phyloP scores from a whole-genome alignment of 1,140 invertebrate genomes.

The Pseudomyrmex dendroicus region DNA sequence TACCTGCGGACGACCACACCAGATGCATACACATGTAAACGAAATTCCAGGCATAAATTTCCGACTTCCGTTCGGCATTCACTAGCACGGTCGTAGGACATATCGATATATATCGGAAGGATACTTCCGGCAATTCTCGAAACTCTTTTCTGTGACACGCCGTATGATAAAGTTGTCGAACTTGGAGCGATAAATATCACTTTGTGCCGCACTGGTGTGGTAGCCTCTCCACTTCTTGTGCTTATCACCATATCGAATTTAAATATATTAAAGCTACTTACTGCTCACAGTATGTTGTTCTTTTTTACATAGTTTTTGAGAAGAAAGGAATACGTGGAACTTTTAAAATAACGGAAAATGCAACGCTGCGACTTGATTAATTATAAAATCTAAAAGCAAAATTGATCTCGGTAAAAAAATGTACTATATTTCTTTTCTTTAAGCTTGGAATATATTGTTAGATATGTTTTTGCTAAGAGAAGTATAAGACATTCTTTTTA shows the following conservation, averaged over 20 bases:
- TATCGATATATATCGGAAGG: constrained; percentile 63
- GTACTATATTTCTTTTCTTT: neutral
- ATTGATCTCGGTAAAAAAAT: too few species aligned
- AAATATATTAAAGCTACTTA: neutral
- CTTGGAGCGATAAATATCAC: constrained; percentile 53
- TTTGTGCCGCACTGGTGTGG: neutral
- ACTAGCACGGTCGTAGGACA: constrained; percentile 7
- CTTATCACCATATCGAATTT: constrained; percentile 18
- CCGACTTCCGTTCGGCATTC: constrained; percentile 68
- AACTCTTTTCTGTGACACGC: constrained; percentile 16
- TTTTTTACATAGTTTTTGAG: too few species aligned
- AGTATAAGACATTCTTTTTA: neutral
- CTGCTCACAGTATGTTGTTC: too few species aligned
- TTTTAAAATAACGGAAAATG: too few species aligned
- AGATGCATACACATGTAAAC: constrained; percentile 63
- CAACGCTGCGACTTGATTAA: too few species aligned
- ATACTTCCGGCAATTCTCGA: constrained; percentile 67
- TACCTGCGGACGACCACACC: constrained; percentile 39
- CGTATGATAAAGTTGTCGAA: constrained; percentile 60
- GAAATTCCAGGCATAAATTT: constrained; percentile 72
- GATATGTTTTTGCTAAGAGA: neutral
- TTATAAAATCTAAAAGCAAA: too few species aligned
- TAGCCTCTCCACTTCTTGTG: neutral
- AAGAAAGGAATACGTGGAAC: too few species aligned
- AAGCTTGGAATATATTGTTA: too few species aligned